phyloP scores from a whole-genome alignment of 2,797 vertebrate species.

The Peromyscus aztecus region DNA sequence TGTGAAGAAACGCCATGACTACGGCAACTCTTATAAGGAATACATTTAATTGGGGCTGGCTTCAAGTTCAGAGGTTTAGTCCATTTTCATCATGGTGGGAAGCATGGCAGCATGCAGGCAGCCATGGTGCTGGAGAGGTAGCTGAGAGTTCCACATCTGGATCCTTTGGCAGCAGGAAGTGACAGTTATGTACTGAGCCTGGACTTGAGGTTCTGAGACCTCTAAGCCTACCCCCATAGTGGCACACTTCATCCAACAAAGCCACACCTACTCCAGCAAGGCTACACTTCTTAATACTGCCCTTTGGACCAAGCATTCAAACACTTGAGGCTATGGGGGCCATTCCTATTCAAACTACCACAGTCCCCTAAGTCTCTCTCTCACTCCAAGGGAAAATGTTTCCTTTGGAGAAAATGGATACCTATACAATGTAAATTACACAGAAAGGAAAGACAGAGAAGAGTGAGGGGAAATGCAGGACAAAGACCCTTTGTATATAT shows the following conservation, averaged over 20 bases:
- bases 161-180: neutral
- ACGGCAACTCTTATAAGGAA: neutral
- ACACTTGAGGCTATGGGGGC: neutral
- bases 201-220: neutral
- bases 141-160: neutral
- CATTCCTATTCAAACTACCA: neutral
- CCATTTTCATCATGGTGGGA: neutral
- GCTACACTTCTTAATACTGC: neutral
- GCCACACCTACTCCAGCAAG: neutral
- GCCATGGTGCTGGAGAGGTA: neutral
- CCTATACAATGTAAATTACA: neutral
- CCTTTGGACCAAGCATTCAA: neutral
- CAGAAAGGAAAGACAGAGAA: neutral
- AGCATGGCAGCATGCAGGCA: neutral
- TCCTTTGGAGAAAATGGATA: neutral
- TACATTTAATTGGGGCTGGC: neutral
- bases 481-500: neutral
- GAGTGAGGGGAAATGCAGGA: neutral
- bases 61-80: neutral
- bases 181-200: neutral
- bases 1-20: neutral
- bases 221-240: neutral
- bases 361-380: neutral
- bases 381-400: neutral
- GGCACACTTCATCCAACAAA: neutral